Evolutionary conservation across 2,797 vertebrate genomes (phyloP).

Genomic region (Sarcophilus harrisii): DNA sequence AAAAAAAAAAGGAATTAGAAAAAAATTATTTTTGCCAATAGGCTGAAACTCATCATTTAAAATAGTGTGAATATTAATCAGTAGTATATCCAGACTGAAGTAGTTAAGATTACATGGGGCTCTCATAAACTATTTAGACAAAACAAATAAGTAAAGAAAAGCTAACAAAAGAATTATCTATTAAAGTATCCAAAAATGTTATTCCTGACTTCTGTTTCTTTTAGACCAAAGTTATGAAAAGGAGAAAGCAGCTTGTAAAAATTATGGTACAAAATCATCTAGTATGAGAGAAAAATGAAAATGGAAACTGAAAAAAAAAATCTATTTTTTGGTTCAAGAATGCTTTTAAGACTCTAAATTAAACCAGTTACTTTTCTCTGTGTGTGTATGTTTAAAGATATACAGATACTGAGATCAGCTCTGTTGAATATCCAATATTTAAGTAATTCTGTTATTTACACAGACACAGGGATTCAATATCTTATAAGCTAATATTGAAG

Average conservation of each 20-base stretch:
- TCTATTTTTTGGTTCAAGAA: neutral
- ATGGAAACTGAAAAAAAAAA: constrained; percentile 16
- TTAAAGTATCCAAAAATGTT: constrained; percentile 19
- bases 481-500: constrained; percentile 44
- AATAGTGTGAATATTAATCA: constrained; percentile 3
- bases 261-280: constrained; percentile 18
- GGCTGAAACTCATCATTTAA: constrained; percentile 32
- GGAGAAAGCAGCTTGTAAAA: constrained; percentile 43
- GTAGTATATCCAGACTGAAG: neutral
- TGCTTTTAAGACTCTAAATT: constrained; percentile 43
- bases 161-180: constrained; percentile 42
- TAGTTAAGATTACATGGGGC: neutral
- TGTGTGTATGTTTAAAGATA: too few species aligned
- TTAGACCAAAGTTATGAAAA: neutral
- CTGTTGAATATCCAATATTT: neutral
- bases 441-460: neutral
- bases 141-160: constrained; percentile 32
- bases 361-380: constrained; percentile 10
- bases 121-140: constrained; percentile 50
- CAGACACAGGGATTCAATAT: neutral
- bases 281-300: constrained; percentile 45
- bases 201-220: constrained; percentile 6
- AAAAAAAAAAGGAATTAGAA: too few species aligned
- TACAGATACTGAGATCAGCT: neutral
- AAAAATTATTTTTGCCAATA: constrained; percentile 13